Evolutionary conservation across 2,888 invertebrate genomes (phyloP).

Genomic region (Epirrhoe tristata): DNA sequence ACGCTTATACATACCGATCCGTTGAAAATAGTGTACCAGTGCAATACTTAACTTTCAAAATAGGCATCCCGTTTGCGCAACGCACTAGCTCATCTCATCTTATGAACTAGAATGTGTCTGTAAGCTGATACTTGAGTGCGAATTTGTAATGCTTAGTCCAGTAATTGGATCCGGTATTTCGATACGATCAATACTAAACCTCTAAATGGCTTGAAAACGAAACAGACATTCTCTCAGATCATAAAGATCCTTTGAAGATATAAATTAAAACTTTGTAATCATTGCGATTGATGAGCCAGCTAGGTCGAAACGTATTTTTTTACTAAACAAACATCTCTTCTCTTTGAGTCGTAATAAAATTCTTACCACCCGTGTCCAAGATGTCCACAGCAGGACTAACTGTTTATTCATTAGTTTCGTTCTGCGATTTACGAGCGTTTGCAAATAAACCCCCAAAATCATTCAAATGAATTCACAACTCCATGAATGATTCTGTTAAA

Average conservation of each 20-base stretch:
- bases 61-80: constrained; percentile 30
- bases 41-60: constrained; percentile 23
- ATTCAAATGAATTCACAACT: constrained; percentile 39
- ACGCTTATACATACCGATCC: not conserved
- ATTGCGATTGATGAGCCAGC: too few species aligned
- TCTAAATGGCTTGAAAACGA: not conserved
- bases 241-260: too few species aligned
- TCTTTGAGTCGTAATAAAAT: not conserved
- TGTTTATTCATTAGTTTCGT: not conserved
- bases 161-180: not conserved
- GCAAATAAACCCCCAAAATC: constrained; percentile 8
- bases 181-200: not conserved
- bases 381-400: not conserved
- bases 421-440: constrained; percentile 1
- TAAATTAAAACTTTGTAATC: too few species aligned
- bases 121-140: constrained; percentile 14
- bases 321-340: not conserved
- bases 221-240: too few species aligned
- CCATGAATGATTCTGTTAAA: constrained; percentile 43
- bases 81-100: constrained; percentile 16
- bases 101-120: constrained; percentile 29
- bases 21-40: constrained; percentile 1
- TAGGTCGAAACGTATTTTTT: not conserved
- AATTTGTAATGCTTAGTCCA: constrained; percentile 3
- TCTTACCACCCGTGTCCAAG: not conserved